Conservation (phyloP, 2,888 invertebrate genomes). For the Phoronis australis region DNA sequence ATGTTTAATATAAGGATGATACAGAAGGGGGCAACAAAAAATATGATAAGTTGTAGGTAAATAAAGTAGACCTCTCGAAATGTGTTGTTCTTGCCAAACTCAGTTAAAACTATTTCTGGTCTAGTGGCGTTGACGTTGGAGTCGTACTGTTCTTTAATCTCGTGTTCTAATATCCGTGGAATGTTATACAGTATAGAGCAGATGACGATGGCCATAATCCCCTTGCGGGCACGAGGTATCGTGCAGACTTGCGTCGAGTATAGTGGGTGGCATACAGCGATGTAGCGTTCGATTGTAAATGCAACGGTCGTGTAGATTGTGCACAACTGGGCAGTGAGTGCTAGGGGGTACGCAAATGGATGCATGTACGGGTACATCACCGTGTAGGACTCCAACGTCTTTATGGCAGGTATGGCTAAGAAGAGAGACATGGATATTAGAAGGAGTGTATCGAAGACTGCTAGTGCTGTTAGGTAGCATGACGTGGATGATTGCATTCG, state of each 20-base stretch:
- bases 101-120: conserved; percentile 23
- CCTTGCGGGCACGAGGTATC: conserved; percentile 76
- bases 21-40: conserved; percentile 44
- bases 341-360: conserved; percentile 69
- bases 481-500: conserved; percentile 96
- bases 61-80: conserved; percentile 44
- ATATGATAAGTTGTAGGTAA: conserved; percentile 40
- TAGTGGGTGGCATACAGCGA: conserved; percentile 71
- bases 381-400: conserved; percentile 75
- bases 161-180: conserved; percentile 60
- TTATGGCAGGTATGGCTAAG: conserved; percentile 58
- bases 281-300: conserved; percentile 78
- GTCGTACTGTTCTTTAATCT: conserved; percentile 14
- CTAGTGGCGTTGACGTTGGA: conserved; percentile 20
- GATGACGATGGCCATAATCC: conserved; percentile 73
- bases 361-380: conserved; percentile 70
- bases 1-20: conserved; percentile 41
- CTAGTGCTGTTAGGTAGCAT: conserved; percentile 86
- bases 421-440: conserved; percentile 60
- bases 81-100: conserved; percentile 30
- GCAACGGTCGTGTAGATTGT: conserved; percentile 78
- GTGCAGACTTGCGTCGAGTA: conserved; percentile 86
- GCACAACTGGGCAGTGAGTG: conserved; percentile 83
- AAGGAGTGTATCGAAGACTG: conserved; percentile 86
- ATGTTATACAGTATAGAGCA: conserved; percentile 84